Evolutionary conservation across 2,888 invertebrate genomes (phyloP).

Genomic region (Drosophila anomelani): DNA sequence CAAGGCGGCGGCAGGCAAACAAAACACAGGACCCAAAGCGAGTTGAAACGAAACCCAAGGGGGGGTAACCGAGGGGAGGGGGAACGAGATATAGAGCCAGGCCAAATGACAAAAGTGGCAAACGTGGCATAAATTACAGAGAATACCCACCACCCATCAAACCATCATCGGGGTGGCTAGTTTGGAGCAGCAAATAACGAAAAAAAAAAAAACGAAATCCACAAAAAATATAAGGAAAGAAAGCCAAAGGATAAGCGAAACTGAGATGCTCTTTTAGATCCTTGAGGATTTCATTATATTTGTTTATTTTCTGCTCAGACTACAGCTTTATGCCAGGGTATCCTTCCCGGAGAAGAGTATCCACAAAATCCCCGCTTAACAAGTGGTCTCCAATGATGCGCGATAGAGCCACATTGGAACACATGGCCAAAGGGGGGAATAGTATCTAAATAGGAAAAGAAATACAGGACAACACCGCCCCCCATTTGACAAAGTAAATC

Average conservation of each 20-base stretch:
- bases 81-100: constrained; percentile 37
- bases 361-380: constrained; percentile 21
- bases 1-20: constrained; percentile 60
- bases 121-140: constrained; percentile 79
- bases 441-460: constrained; percentile 3
- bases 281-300: background rate
- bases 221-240: background rate
- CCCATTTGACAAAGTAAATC: constrained; percentile 73
- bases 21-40: constrained; percentile 59
- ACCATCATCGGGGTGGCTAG: constrained; percentile 18
- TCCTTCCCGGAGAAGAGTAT: background rate
- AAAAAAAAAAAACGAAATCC: background rate
- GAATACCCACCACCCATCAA: constrained; percentile 8
- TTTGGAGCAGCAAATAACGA: background rate
- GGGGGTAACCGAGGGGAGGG: background rate
- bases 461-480: background rate
- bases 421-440: constrained; percentile 44
- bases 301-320: background rate
- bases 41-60: constrained; percentile 40
- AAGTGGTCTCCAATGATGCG: constrained; percentile 47
- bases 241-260: background rate
- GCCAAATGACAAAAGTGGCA: constrained; percentile 77
- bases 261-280: constrained; percentile 3
- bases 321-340: accelerated
- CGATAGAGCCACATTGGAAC: constrained; percentile 10